Base-by-base conservation (phyloP, 2,888 invertebrate genomes). In the Shargacucullia verbasci region DNA sequence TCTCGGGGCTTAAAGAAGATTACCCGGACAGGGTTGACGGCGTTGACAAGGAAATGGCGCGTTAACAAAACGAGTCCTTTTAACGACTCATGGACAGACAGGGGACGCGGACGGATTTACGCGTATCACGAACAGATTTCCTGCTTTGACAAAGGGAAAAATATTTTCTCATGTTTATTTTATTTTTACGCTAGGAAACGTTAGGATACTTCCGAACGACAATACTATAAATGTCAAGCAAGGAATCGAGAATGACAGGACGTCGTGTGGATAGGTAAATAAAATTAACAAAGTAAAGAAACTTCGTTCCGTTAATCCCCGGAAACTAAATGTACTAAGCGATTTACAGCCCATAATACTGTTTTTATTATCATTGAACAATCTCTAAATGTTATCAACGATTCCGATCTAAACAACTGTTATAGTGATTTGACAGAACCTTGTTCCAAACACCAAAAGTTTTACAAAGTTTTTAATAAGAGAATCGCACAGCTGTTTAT, bases 51-150 rank as follows among this genome's bases (percentile, higher is more conserved):
- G 88, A 89, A 90, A 89, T 87, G 87, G 88, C 84, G 85, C 87
- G 89, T 87, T 88, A 90, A 90, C 90, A 90, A 89, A 90, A 91
- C 87, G 90, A 87, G 90, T 84, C 90, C 90, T 89, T 90, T 90
- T 89, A 88, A 87, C 88, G 84, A 86, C 84, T 84, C 85, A 81
- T 83, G 84, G 86, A 88, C 89, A 85, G 90, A 91, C 91, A 90
- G 86, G 90, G 91, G 91, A 89, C 89, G 88, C 80, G 85, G 87
- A 89, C 84, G 90, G 91, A 91, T 91, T 91, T 90, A 90, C 89
- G 85, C 87, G 89, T 91, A 91, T 91, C 91, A 91, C 84, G 87
- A 87, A 90, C 90, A 91, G 90, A 91, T 91, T 91, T 91, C 90
- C 90, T 87, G 87, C 86, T 82, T 82, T 85, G 86, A 90, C 89